phyloP scores from a whole-genome alignment of 2,113 vertebrate genomes.

The Engraulis encrasicolus region DNA sequence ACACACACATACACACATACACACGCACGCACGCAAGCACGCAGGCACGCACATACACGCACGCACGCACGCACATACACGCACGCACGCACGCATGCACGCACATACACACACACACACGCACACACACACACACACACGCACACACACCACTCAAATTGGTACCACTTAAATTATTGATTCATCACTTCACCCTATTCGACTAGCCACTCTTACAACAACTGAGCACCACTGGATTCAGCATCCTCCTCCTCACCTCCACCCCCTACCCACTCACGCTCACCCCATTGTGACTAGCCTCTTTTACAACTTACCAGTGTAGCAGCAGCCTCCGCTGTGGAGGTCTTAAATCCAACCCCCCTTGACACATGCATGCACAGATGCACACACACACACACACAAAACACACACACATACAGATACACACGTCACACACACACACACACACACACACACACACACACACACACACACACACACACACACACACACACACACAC shows the following conservation, averaged over 20 bases:
- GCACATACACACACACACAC: not conserved
- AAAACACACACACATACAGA: too few species aligned
- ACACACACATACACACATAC: not conserved
- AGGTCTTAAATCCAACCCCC: not conserved
- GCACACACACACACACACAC: not conserved
- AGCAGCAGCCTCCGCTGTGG: not conserved
- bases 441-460: too few species aligned
- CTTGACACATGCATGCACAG: too few species aligned
- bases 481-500: too few species aligned
- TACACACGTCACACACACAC: too few species aligned
- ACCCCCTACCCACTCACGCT: too few species aligned
- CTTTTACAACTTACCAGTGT: not conserved
- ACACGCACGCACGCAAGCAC: not conserved
- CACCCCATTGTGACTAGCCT: not conserved
- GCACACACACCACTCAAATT: not conserved
- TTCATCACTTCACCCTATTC: not conserved
- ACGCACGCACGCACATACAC: not conserved
- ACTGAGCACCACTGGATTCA: not conserved
- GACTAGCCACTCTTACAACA: not conserved
- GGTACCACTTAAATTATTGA: conserved; percentile 12
- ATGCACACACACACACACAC: too few species aligned
- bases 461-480: too few species aligned
- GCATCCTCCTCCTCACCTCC: not conserved
- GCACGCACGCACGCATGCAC: too few species aligned
- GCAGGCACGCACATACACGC: too few species aligned